Conservation (phyloP, 2,113 vertebrate species). For the Paracanthobrama guichenoti region DNA sequence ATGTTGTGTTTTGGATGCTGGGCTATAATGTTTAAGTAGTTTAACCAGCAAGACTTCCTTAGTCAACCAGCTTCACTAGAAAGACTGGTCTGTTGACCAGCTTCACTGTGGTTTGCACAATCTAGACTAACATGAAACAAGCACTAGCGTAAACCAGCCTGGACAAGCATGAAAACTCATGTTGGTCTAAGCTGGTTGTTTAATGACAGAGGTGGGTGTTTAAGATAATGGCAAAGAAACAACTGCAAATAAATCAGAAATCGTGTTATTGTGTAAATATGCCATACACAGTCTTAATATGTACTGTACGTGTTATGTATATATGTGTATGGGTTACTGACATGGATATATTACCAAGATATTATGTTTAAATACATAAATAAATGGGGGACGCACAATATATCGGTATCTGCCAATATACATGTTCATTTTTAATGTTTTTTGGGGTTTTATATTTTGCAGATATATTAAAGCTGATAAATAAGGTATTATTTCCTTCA, state of each 20-base stretch:
- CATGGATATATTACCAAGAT: neutral
- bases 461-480: too few species aligned
- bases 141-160: neutral
- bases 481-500: too few species aligned
- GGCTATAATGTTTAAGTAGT: neutral
- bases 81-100: neutral
- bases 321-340: neutral
- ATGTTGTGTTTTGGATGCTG: neutral
- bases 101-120: neutral
- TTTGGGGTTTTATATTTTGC: too few species aligned
- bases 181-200: neutral
- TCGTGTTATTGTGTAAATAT: neutral
- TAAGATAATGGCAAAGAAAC: neutral
- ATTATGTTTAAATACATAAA: neutral
- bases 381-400: neutral
- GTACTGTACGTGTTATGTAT: neutral
- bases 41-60: neutral
- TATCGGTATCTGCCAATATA: too few species aligned
- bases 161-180: neutral
- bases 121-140: neutral
- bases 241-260: neutral
- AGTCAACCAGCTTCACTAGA: neutral
- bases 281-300: neutral
- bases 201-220: neutral
- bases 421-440: too few species aligned